Base-by-base conservation (phyloP, 2,888 invertebrate genomes). In the Leptopilina drosophilae region DNA sequence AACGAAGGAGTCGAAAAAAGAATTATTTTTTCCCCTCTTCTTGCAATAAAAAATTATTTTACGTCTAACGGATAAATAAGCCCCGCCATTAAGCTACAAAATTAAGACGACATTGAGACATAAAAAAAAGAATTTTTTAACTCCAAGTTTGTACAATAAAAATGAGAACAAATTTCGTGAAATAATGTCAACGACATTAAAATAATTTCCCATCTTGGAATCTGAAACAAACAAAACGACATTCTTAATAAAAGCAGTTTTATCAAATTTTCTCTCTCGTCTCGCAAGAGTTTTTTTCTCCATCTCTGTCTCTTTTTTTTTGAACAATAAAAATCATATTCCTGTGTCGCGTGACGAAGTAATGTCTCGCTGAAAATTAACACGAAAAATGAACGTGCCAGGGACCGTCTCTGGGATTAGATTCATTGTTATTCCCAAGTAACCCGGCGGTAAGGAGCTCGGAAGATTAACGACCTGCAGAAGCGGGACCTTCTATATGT, bases 361-460 rank as follows among this genome's bases (percentile, higher is more conserved):
- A 73, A 73, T 73, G 73, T 73, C 73, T 15, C 73, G n/a, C n/a
- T n/a, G 73, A 82, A 84, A 81, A 84, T 75, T 79, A 84, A 84
- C 78, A 82, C 82, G 84, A 79, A 81, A 84, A 84, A 84, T 84
- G 82, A 82, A 84, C 83, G 82, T 81, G 79, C 85, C 81, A 82
- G 87, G 82, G 85, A 84, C 82, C 85, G 86, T 87, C 88, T 79
- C 77, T 78, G 84, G 86, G 86, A 88, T 88, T 88, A 87, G 85
- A 85, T 83, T 86, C 85, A 87, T 86, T 85, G 87, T 87, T 88
- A 88, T 87, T 88, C 86, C 79, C 79, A 81, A 82, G 83, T 80
- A 83, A 85, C 82, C 81, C 81, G 78, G 80, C 75, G 76, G 80
- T 77, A 82, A 80, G 81, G 80, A 83, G 80, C 81, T 77, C 78